phyloP scores from a whole-genome alignment of 2,888 invertebrate species.

The Synergus japonicus region DNA sequence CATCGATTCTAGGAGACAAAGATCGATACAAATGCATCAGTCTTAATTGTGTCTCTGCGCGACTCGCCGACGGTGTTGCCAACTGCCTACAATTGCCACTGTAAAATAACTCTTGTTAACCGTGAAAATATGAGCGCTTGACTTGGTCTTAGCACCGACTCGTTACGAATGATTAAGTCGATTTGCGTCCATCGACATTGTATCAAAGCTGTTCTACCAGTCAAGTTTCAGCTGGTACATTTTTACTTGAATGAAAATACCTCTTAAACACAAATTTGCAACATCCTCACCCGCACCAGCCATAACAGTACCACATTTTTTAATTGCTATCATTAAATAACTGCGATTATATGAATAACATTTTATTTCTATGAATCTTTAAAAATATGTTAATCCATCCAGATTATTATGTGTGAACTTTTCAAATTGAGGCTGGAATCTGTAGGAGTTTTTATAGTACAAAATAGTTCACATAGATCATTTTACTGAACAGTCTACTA shows the following conservation, averaged over 20 bases:
- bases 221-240: conserved; percentile 34
- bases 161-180: conserved; percentile 37
- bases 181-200: conserved; percentile 39
- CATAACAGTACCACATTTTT: conserved; percentile 15
- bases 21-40: conserved; percentile 70
- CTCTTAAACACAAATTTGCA: conserved; percentile 22
- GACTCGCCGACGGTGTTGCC: conserved; percentile 40
- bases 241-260: conserved; percentile 29
- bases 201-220: conserved; percentile 38
- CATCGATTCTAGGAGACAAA: conserved; percentile 74
- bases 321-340: background rate
- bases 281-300: background rate
- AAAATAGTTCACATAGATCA: conserved; percentile 9
- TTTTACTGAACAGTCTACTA: conserved; percentile 5
- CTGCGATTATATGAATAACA: background rate
- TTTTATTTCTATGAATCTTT: background rate
- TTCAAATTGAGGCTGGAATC: conserved; percentile 13
- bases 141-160: conserved; percentile 27
- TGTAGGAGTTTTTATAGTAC: background rate
- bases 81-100: conserved; percentile 19
- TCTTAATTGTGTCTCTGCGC: conserved; percentile 68
- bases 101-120: conserved; percentile 24
- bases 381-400: background rate
- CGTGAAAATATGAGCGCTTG: conserved; percentile 26
- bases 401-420: conserved; percentile 24